Percentiles rank a stretch among this genome's conserved stretches.
Evolutionary conservation across 1,140 invertebrate species (phyloP).

Genomic region (Drosophila littoralis): DNA sequence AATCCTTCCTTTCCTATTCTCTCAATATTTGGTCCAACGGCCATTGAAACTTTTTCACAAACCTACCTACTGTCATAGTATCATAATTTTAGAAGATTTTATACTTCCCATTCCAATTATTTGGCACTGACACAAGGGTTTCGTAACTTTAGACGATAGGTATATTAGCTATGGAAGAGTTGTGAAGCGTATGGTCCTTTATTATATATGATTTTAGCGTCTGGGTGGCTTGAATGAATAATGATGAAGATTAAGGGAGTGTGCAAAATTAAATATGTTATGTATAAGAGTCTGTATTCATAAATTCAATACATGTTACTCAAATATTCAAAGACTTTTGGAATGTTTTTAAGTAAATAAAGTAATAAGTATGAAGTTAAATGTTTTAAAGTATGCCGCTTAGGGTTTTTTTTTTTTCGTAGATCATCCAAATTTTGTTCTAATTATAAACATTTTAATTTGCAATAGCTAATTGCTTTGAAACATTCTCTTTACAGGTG

Average conservation of each 20-base stretch:
- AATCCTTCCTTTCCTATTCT: constrained; percentile 1
- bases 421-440: not conserved
- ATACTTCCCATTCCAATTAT: not conserved
- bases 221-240: too few relatives aligned
- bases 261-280: too few relatives aligned
- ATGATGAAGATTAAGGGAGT: too few relatives aligned
- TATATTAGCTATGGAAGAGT: not conserved
- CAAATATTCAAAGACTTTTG: too few relatives aligned
- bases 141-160: not conserved
- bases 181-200: not conserved
- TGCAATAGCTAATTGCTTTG: constrained; percentile 44
- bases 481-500: constrained; percentile 43
- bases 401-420: not conserved
- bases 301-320: too few relatives aligned
- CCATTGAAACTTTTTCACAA: not conserved
- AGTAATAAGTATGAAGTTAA: too few relatives aligned
- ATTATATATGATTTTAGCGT: not conserved
- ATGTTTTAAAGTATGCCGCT: too few relatives aligned
- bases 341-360: too few relatives aligned
- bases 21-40: not conserved
- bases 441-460: not conserved
- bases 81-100: not conserved
- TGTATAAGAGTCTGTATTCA: too few relatives aligned
- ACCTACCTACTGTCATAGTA: not conserved
- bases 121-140: not conserved